Evolutionary conservation across 2,113 vertebrate genomes (phyloP).

Genomic region (Syngnathus floridae): DNA sequence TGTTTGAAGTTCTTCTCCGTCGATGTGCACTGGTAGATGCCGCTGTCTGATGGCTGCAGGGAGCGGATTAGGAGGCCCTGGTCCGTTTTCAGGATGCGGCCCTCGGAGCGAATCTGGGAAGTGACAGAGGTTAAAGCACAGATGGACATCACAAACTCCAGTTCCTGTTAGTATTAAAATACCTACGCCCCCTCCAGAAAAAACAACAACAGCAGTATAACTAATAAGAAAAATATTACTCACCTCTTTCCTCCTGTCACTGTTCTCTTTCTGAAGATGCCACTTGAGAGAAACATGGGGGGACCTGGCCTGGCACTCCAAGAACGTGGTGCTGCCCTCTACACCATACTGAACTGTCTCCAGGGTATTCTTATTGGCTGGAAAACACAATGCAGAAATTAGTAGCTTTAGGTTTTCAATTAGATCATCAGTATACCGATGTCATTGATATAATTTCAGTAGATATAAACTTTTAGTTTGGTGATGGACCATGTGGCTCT

Average conservation of each 20-base stretch:
- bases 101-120: constrained; percentile 83
- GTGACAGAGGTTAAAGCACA: background rate
- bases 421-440: too few species aligned
- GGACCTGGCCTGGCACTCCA: constrained; percentile 92
- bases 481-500: too few species aligned
- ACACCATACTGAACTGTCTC: constrained; percentile 91
- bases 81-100: constrained; percentile 87
- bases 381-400: constrained; percentile 2
- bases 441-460: too few species aligned
- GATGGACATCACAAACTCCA: too few species aligned
- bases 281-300: constrained; percentile 92
- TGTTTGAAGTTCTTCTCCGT: constrained; percentile 99
- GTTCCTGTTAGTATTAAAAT: too few species aligned
- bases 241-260: constrained; percentile 93
- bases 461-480: too few species aligned
- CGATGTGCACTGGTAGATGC: constrained; percentile 92
- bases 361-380: constrained; percentile 87
- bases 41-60: constrained; percentile 82
- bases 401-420: too few species aligned
- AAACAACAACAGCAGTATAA: background rate
- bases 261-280: constrained; percentile 93
- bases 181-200: too few species aligned
- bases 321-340: constrained; percentile 89
- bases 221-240: background rate
- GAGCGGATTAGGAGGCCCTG: constrained; percentile 89